phyloP scores from a whole-genome alignment of 2,797 vertebrate genomes.

The Okamejei kenojei region DNA sequence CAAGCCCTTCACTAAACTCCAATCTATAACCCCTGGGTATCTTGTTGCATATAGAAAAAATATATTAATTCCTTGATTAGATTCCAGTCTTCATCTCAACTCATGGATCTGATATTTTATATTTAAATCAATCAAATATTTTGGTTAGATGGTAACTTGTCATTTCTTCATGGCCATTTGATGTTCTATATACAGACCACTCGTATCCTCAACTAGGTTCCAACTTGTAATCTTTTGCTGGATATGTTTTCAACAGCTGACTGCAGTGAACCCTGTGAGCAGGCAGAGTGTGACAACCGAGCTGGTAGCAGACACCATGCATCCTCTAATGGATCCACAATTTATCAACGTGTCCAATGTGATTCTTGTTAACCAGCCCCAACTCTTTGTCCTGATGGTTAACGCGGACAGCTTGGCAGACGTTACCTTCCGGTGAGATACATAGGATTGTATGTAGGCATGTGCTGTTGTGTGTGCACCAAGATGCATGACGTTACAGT shows the following conservation, averaged over 20 bases:
- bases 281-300: slow-evolving; percentile 53
- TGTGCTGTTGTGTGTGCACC: neutral
- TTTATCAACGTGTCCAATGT: slow-evolving; percentile 49
- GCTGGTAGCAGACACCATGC: slow-evolving; percentile 53
- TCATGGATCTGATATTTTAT: neutral
- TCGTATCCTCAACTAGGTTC: too few species aligned
- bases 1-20: too few species aligned
- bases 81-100: neutral
- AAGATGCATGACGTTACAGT: too few species aligned
- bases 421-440: slow-evolving; percentile 56
- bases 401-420: slow-evolving; percentile 58
- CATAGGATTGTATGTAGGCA: neutral
- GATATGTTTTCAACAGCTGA: slow-evolving; percentile 51
- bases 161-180: neutral
- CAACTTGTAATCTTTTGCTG: neutral
- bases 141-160: neutral
- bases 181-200: neutral
- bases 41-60: neutral
- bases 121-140: neutral
- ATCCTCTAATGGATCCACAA: slow-evolving; percentile 51
- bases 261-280: slow-evolving; percentile 65
- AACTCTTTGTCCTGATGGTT: slow-evolving; percentile 52
- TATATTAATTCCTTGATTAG: neutral
- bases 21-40: too few species aligned
- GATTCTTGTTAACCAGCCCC: slow-evolving; percentile 47